Base-by-base conservation (phyloP, 2,888 invertebrate species). In the Perizoma affinitatum region DNA sequence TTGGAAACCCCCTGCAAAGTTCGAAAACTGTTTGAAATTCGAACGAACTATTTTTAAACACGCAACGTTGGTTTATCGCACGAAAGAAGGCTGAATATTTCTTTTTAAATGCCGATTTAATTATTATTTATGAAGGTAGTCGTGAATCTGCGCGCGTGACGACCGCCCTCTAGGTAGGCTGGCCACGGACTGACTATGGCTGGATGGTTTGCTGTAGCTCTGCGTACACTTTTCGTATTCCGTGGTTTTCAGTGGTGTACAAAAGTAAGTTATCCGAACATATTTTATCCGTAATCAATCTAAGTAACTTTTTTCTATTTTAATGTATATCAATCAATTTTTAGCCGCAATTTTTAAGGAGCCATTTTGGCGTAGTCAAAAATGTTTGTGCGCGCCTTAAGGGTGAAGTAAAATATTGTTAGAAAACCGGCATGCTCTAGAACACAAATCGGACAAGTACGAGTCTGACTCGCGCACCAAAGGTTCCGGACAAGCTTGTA, bases 41-140 rank as follows among this genome's bases (percentile, higher is more conserved):
- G 58, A 65, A 59, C 63, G 54, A 52, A 35, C 34, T 53, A 22
- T 67, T 58, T 54, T 56, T 44, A 41, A 43, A 38, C 63, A 66
- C 61, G 61, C 66, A 64, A 66, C 46, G 53, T 33, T 11, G 5
- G 48, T 43, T 35, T n/a, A 45, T 43, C 59, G 59, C 60, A 52
- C 58, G 61, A 51, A 58, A 59, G 44, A 53, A 54, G 55, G 57
- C 54, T 53, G 48, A 35, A 53, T 61, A 58, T 63, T 63, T 63
- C 45, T 62, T 68, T 61, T 58, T 36, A 50, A 61, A 66, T 52
- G 61, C 56, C 61, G 61, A 58, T 63, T 59, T 56, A 53, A 60
- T 63, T 57, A 54, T 63, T 61, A 66, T 66, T 61, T 61, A 63
- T 59, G 58, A 63, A 48, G 40, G 44, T 10, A 43, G 38, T 56